Evolutionary conservation across 2,797 vertebrate genomes (phyloP).

Genomic region (Chelidonichthys spinosus): DNA sequence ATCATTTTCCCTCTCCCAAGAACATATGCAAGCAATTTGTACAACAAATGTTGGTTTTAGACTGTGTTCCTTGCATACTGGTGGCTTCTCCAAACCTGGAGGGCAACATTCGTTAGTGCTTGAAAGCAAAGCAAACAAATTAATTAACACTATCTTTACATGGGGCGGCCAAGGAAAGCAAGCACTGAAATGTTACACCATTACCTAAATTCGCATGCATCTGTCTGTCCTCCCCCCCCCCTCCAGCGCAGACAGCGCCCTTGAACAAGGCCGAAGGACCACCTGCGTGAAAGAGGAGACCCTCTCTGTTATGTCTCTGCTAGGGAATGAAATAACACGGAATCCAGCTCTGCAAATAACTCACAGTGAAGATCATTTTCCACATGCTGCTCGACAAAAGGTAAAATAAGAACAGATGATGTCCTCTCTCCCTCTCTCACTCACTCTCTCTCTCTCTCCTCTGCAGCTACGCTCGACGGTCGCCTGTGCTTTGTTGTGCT

Average conservation of each 20-base stretch:
- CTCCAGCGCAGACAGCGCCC: constrained; percentile 78
- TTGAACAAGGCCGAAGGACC: constrained; percentile 89
- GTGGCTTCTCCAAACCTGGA: constrained; percentile 82
- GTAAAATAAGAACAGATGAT: constrained; percentile 91
- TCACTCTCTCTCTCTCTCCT: constrained; percentile 53
- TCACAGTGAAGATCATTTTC: constrained; percentile 91
- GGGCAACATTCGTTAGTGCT: constrained; percentile 83
- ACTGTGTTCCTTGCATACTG: constrained; percentile 79
- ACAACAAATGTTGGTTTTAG: constrained; percentile 88
- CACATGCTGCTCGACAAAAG: constrained; percentile 85
- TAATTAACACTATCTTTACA: constrained; percentile 90
- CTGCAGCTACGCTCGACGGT: constrained; percentile 43
- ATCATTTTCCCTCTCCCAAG: constrained; percentile 70
- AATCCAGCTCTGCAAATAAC: constrained; percentile 94
- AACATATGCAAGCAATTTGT: constrained; percentile 91
- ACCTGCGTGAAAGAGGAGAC: constrained; percentile 91
- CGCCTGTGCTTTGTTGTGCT: constrained; percentile 30
- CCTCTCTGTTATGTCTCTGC: constrained; percentile 91
- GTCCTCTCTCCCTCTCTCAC: constrained; percentile 57
- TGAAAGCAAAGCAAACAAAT: constrained; percentile 90
- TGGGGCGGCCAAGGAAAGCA: constrained; percentile 85
- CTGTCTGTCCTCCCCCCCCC: constrained; percentile 74
- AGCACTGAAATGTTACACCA: constrained; percentile 85
- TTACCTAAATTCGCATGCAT: constrained; percentile 89
- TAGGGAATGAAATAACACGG: constrained; percentile 91